A percentile compares a stretch with the other conserved stretches of the same genome.
phyloP scores from a whole-genome alignment of 2,888 invertebrate species.

The Dilophus febrilis region DNA sequence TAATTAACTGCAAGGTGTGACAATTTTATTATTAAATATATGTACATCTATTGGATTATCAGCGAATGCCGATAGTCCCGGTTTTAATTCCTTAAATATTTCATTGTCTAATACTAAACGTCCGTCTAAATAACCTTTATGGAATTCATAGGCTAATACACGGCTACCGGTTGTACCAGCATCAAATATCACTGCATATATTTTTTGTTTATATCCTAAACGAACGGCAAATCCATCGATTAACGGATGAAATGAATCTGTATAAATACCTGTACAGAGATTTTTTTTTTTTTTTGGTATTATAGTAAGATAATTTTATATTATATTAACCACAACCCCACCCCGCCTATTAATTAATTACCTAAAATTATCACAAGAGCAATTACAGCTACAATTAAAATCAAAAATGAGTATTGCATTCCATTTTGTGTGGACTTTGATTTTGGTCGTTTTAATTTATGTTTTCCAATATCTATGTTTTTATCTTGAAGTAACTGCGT shows the following conservation, averaged over 20 bases:
- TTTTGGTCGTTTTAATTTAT: too few relatives aligned
- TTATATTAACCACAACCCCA: too few relatives aligned
- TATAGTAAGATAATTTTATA: too few relatives aligned
- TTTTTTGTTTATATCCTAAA: conserved; percentile 50
- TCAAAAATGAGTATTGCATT: too few relatives aligned
- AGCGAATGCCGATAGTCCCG: conserved; percentile 78
- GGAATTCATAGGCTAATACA: conserved; percentile 66
- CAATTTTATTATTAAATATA: neutral
- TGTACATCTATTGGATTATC: conserved; percentile 57
- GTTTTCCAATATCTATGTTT: too few relatives aligned
- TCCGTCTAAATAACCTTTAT: conserved; percentile 51
- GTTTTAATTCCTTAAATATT: conserved; percentile 69
- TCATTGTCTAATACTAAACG: conserved; percentile 67
- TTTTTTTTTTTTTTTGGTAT: too few relatives aligned
- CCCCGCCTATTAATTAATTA: too few relatives aligned
- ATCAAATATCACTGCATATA: conserved; percentile 79
- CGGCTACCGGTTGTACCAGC: conserved; percentile 88
- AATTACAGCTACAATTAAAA: too few relatives aligned
- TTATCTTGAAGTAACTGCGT: too few relatives aligned
- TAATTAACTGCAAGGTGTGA: neutral
- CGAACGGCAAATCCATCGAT: conserved; percentile 55
- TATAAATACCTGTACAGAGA: conserved; percentile 19
- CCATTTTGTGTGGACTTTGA: too few relatives aligned
- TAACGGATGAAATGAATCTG: conserved; percentile 30
- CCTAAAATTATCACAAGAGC: too few relatives aligned